These are phyloP conservation scores for Theretra japonica DNA, from an alignment of 2,888 invertebrate species.

Conservation along the genomic window DNA sequence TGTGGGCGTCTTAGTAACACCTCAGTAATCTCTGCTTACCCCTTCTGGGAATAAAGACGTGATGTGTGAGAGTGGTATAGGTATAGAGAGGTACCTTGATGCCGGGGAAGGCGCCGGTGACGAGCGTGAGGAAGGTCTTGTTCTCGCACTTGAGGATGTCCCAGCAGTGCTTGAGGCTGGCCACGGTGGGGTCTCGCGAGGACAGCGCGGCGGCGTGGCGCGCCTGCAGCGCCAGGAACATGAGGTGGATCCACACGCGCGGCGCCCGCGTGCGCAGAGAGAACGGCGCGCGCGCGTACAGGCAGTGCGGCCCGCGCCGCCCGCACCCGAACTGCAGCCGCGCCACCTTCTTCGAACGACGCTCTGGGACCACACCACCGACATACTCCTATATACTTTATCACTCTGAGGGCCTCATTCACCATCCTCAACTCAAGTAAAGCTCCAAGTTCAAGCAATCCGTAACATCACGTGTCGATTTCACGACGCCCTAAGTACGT, in stretches of 20 bases:
- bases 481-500: too few species aligned
- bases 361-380: constrained; percentile 77
- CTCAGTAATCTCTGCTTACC: too few species aligned
- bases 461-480: too few species aligned
- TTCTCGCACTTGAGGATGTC: constrained; percentile 96
- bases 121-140: constrained; percentile 94
- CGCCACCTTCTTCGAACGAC: constrained; percentile 94
- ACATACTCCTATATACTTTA: too few species aligned
- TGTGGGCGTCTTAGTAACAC: too few species aligned
- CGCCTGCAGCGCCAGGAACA: constrained; percentile 97
- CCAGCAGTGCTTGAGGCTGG: constrained; percentile 96
- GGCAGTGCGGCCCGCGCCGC: constrained; percentile 94
- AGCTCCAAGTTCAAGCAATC: too few species aligned
- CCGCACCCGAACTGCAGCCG: constrained; percentile 96
- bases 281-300: constrained; percentile 92
- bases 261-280: constrained; percentile 92
- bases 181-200: constrained; percentile 91
- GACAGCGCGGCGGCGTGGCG: constrained; percentile 91
- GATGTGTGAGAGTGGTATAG: neutral
- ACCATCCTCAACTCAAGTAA: too few species aligned
- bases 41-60: too few species aligned
- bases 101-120: constrained; percentile 97
- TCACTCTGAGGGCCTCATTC: too few species aligned
- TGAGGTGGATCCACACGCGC: constrained; percentile 96
- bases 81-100: constrained; percentile 85